phyloP scores from a whole-genome alignment of 2,888 invertebrate species.

The Itoplectis maculator region DNA sequence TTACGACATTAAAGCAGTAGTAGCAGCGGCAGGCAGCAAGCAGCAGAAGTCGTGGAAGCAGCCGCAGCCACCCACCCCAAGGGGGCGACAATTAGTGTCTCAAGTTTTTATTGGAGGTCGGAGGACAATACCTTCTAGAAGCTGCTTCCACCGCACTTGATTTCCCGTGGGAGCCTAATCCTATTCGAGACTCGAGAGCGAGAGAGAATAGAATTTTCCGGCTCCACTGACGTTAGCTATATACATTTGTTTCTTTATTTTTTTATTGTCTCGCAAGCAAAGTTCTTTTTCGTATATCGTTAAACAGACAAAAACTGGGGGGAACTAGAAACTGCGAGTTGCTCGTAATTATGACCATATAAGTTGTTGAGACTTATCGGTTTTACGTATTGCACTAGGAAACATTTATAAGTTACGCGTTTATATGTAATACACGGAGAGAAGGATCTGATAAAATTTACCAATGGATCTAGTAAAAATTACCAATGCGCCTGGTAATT shows the following conservation, averaged over 20 bases:
- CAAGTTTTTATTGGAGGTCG: constrained; percentile 79
- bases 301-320: constrained; percentile 65
- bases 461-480: too few species aligned
- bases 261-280: constrained; percentile 58
- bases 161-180: constrained; percentile 82
- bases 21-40: constrained; percentile 21
- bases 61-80: constrained; percentile 44
- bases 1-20: constrained; percentile 39
- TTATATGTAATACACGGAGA: background rate
- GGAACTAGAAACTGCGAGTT: constrained; percentile 47
- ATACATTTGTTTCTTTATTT: constrained; percentile 46
- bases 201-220: constrained; percentile 44
- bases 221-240: constrained; percentile 40
- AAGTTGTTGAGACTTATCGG: constrained; percentile 17
- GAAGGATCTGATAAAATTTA: too few species aligned
- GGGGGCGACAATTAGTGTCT: constrained; percentile 80
- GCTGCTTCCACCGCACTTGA: constrained; percentile 75
- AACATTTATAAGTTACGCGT: constrained; percentile 21
- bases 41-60: constrained; percentile 38
- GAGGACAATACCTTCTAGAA: constrained; percentile 78
- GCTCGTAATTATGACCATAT: constrained; percentile 29
- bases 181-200: constrained; percentile 69
- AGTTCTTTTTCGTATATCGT: constrained; percentile 66
- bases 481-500: too few species aligned
- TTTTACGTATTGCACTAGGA: constrained; percentile 35